Base-by-base conservation (phyloP, 1,140 invertebrate genomes). In the Leptonema lineaticorne region DNA sequence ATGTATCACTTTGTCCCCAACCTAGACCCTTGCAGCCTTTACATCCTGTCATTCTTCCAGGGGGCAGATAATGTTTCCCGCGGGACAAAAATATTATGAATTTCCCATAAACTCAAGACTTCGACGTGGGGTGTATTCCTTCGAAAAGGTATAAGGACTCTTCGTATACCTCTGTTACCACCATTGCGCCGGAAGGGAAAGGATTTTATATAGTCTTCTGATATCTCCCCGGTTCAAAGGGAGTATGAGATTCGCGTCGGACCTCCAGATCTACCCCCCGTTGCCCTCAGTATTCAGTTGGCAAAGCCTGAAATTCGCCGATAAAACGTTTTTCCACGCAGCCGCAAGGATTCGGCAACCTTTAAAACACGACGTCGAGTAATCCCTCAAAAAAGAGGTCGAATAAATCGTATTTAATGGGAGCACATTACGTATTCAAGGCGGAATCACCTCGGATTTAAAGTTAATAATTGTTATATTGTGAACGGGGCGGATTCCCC, bases 1-100 rank as follows among this genome's bases (percentile, higher is more conserved):
- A 64, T 64, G 63, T 64, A 64, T 64, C 63, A 64, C 63, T 64
- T 64, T 64, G 63, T 64, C 63, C 16, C 30, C 28, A 11, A n/a
- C n/a, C n/a, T n/a, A n/a, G n/a, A n/a, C n/a, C n/a, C n/a, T n/a
- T n/a, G n/a, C n/a, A n/a, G 20, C 20, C 50, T 16, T 9, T 6
- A 62, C 29, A 62, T 62, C 59, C 33, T 37, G 59, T 62, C 59
- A 37, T 62, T 53, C 63, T 28, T 16, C 63, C 27, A 24, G 27
- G 22, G 4, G 22, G 18, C 16, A 30, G 45, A 64, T 64, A 64
- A 64, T 64, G 63, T 46, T 18, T 28, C 63, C 63, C 18, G 11
- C 20, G 63, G 63, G 63, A 64, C 20, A 9, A 53, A 53, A 53
- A 53, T 41, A 64, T 64, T 64, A 64, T 64, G 46, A 64, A 64